phyloP scores from a whole-genome alignment of 2,113 vertebrate genomes.

The Ariopsis seemanni region DNA sequence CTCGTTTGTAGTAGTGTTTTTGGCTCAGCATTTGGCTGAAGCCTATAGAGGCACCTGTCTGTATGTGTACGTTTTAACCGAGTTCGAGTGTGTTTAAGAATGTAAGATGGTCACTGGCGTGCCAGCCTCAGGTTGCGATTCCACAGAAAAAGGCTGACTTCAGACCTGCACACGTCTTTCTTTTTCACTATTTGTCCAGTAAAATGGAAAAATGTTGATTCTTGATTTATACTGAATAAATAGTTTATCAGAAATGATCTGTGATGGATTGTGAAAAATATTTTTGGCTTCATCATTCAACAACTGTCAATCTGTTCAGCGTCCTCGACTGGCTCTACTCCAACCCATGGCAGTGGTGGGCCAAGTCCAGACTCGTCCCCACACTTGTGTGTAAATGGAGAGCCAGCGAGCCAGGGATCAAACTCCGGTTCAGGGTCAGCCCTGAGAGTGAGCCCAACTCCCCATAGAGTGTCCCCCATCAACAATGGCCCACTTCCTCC shows the following conservation, averaged over 20 bases:
- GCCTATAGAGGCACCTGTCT: no score
- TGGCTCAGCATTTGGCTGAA: not conserved
- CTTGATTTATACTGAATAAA: not conserved
- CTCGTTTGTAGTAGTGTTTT: not conserved
- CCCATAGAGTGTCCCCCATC: conserved; percentile 72
- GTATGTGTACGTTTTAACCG: no score
- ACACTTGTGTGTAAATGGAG: conserved; percentile 40
- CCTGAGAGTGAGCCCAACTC: conserved; percentile 71
- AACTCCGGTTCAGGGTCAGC: conserved; percentile 57
- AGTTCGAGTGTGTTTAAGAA: no score
- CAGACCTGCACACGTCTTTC: no score
- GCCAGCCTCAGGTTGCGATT: no score
- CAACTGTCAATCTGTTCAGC: conserved; percentile 62
- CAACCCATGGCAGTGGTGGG: conserved; percentile 67
- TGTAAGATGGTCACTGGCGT: no score
- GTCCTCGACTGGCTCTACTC: conserved; percentile 74
- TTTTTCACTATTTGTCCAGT: no score
- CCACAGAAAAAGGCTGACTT: no score
- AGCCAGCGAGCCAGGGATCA: conserved; percentile 49
- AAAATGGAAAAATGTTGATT: not conserved
- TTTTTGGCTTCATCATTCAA: not conserved
- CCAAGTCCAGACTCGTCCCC: conserved; percentile 64
- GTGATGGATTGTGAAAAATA: not conserved
- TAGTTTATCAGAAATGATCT: not conserved
- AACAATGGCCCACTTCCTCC: conserved; percentile 85